phyloP scores from a whole-genome alignment of 2,888 invertebrate species.

The Anoncus sp. region DNA sequence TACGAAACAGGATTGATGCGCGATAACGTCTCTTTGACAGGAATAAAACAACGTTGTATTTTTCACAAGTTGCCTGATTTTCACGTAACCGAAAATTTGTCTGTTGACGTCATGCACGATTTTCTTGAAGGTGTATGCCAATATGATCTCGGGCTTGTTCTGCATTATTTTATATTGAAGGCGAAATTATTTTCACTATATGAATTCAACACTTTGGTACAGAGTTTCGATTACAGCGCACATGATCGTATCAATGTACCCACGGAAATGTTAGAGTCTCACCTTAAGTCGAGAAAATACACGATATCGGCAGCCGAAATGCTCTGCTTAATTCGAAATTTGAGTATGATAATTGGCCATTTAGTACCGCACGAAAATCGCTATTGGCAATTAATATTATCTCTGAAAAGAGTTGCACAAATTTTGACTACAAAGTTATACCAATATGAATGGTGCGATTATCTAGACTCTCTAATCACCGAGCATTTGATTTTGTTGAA shows the following conservation, averaged over 20 bases:
- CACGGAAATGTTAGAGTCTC: slow-evolving; percentile 20
- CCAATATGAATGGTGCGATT: slow-evolving; percentile 6
- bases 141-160: slow-evolving; percentile 62
- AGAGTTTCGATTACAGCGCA: slow-evolving; percentile 8
- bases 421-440: slow-evolving; percentile 1
- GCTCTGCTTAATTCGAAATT: slow-evolving; percentile 12
- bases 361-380: slow-evolving; percentile 9
- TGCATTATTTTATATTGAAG: slow-evolving; percentile 58
- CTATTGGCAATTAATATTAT: no score
- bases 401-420: no score
- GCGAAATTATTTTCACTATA: slow-evolving; percentile 16
- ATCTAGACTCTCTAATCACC: slow-evolving; percentile 1
- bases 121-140: slow-evolving; percentile 63
- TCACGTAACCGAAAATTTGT: slow-evolving; percentile 46
- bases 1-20: background rate
- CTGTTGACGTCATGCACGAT: slow-evolving; percentile 67
- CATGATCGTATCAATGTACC: slow-evolving; percentile 24
- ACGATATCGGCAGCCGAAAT: slow-evolving; percentile 11
- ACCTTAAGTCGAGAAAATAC: slow-evolving; percentile 36
- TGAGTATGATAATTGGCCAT: slow-evolving; percentile 13
- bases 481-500: slow-evolving; percentile 5
- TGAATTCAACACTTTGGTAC: slow-evolving; percentile 31
- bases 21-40: slow-evolving; percentile 12
- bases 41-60: slow-evolving; percentile 56
- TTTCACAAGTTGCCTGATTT: slow-evolving; percentile 57